Conservation (phyloP, 2,113 vertebrate genomes). For the Chloropsis hardwickii region DNA sequence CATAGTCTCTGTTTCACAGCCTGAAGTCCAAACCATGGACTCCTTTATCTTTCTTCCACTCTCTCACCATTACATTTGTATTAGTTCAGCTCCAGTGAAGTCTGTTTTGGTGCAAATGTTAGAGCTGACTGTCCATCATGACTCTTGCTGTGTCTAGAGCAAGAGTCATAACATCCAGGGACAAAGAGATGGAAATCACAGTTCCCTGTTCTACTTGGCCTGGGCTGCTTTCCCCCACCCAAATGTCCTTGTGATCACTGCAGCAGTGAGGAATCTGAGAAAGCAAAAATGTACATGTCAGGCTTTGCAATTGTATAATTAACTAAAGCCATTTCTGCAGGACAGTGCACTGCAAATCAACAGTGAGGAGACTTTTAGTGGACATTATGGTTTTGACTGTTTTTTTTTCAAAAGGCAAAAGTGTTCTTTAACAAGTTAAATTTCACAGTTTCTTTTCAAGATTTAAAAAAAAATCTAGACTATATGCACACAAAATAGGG, state of each 20-base stretch:
- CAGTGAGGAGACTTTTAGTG: neutral
- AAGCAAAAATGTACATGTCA: neutral
- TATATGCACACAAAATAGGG: neutral
- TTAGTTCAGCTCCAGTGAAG: neutral
- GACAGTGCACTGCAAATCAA: neutral
- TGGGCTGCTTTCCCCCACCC: neutral
- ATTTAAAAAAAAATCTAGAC: neutral
- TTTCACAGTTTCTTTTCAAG: neutral
- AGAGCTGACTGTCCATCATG: neutral
- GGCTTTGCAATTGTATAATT: neutral
- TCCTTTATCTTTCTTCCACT: neutral
- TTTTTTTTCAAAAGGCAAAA: neutral
- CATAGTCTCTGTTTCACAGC: neutral
- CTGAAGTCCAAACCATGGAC: neutral
- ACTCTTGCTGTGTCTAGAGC: neutral
- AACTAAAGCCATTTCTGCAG: neutral
- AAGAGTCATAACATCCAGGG: neutral
- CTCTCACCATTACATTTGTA: neutral
- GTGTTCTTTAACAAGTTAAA: neutral
- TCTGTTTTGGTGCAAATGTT: neutral
- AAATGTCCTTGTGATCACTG: neutral
- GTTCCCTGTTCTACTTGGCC: neutral
- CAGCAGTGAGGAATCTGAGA: neutral
- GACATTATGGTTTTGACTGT: neutral
- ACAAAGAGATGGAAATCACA: neutral